Percentiles rank a stretch among this genome's conserved stretches.
These are phyloP conservation scores for Lepilemur ruficaudatus DNA, from an alignment of 2,797 vertebrate genomes.

Conservation along the genomic window DNA sequence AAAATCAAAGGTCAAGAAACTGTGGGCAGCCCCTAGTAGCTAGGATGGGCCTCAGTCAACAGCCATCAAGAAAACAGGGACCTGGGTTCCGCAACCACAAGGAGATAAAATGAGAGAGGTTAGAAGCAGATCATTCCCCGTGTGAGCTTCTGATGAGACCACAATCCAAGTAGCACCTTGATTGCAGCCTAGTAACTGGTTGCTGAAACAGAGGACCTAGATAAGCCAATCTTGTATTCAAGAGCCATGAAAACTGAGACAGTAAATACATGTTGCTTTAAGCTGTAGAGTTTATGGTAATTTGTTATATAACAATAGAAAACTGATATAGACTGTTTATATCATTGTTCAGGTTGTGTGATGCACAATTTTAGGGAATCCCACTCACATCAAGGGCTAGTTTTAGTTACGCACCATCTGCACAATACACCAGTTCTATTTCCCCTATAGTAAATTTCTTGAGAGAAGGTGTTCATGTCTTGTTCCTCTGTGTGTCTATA, in stretches of 20 bases:
- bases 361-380: not conserved
- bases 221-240: not conserved
- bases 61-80: not conserved
- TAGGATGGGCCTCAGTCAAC: not conserved
- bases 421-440: not conserved
- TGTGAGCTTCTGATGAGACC: not conserved
- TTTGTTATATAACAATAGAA: not conserved
- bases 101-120: not conserved
- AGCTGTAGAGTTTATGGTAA: not conserved
- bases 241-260: not conserved
- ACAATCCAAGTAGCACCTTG: accelerated
- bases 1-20: not conserved
- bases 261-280: not conserved
- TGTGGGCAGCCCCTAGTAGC: accelerated
- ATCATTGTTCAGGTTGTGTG: not conserved
- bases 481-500: not conserved
- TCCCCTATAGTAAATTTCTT: not conserved
- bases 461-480: not conserved
- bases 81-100: not conserved
- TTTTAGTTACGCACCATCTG: not conserved
- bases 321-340: not conserved
- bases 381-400: not conserved
- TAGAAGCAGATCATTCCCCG: not conserved
- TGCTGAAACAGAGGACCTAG: not conserved
- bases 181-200: not conserved